phyloP scores from a whole-genome alignment of 2,888 invertebrate species.

The Rhopalosiphum nymphaeae region DNA sequence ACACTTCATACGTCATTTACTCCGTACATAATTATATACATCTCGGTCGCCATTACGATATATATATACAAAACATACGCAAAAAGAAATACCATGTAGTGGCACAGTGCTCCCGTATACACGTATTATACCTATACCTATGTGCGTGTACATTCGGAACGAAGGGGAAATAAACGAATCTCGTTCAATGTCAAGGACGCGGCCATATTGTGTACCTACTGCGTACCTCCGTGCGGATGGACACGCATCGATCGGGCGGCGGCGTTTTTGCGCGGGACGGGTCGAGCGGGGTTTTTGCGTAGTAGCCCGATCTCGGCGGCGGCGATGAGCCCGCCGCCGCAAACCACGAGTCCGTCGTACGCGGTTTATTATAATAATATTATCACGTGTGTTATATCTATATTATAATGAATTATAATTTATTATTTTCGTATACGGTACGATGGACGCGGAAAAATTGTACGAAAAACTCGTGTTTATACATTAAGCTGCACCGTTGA shows the following conservation, averaged over 20 bases:
- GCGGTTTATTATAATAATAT: not conserved
- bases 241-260: constrained; percentile 20
- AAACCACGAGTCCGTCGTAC: constrained; percentile 10
- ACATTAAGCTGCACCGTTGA: not conserved
- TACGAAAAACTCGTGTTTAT: not conserved
- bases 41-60: not conserved
- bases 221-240: not conserved
- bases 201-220: not conserved
- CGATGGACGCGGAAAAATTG: not conserved
- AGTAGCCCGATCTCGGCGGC: not conserved
- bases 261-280: not conserved
- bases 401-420: not conserved
- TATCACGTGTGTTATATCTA: not conserved
- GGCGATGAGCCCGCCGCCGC: not conserved
- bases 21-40: not conserved
- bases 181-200: constrained; percentile 62
- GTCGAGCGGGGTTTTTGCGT: constrained; percentile 52
- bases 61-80: not conserved
- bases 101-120: not conserved
- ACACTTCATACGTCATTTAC: no score
- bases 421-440: not conserved
- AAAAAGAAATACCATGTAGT: not conserved
- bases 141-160: not conserved
- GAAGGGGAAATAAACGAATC: constrained; percentile 26
- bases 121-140: not conserved